These are phyloP conservation scores for Drosophila persimilis DNA, from an alignment of 1,140 invertebrate genomes.

Conservation along the genomic window DNA sequence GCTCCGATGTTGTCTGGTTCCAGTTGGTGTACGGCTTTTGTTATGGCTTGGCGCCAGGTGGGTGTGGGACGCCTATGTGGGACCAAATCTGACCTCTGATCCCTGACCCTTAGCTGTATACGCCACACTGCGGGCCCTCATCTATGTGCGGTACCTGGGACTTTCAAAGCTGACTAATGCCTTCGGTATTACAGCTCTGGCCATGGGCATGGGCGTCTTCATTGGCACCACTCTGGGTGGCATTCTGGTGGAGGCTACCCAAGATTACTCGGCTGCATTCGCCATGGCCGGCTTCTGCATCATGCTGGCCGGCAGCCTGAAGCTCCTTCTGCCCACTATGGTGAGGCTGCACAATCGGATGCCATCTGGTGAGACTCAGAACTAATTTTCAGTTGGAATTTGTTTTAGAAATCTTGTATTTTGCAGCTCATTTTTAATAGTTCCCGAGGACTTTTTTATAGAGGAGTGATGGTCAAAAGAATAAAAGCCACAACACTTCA, in stretches of 20 bases:
- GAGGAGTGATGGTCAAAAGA: too few relatives aligned
- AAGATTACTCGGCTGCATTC: constrained; percentile 46
- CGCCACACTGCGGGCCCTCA: constrained; percentile 65
- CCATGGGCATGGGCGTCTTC: constrained; percentile 73
- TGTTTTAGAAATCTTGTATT: too few relatives aligned
- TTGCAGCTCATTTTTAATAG: too few relatives aligned
- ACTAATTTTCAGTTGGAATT: too few relatives aligned
- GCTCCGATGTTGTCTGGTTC: constrained; percentile 82
- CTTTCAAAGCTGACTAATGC: constrained; percentile 75
- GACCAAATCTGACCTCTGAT: background rate
- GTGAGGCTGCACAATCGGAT: background rate
- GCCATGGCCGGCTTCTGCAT: constrained; percentile 67
- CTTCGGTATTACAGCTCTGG: constrained; percentile 69
- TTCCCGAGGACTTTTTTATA: too few relatives aligned
- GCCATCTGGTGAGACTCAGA: too few relatives aligned
- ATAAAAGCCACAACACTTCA: too few relatives aligned
- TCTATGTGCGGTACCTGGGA: constrained; percentile 72
- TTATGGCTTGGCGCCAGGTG: constrained; percentile 93
- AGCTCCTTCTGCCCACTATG: constrained; percentile 43
- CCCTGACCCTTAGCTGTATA: constrained; percentile 52
- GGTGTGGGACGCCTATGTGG: background rate
- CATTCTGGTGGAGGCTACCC: constrained; percentile 30
- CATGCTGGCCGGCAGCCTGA: constrained; percentile 50
- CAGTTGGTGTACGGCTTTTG: constrained; percentile 90
- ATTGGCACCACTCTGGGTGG: constrained; percentile 66